These are phyloP conservation scores for Lycocerus yunnanus DNA, from an alignment of 2,888 invertebrate genomes.

Conservation along the genomic window DNA sequence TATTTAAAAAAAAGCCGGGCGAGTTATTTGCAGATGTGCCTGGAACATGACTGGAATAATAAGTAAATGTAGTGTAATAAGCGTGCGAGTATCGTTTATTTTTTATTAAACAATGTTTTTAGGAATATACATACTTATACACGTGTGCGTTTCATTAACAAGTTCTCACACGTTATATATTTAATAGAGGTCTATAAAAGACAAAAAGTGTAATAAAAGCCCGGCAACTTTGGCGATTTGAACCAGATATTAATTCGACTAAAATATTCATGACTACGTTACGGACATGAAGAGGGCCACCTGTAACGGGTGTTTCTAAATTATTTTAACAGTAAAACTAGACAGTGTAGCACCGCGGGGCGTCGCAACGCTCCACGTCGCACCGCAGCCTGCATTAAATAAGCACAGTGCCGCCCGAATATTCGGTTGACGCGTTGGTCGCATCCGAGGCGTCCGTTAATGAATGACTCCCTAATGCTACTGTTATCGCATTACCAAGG, in stretches of 20 bases:
- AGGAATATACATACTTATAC: conserved; percentile 9
- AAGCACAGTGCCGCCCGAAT: conserved; percentile 34
- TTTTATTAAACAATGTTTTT: conserved; percentile 16
- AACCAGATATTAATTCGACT: conserved; percentile 37
- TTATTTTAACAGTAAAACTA: conserved; percentile 31
- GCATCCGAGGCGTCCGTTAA: conserved; percentile 42
- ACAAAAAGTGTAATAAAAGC: conserved; percentile 21
- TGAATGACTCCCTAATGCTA: conserved; percentile 48
- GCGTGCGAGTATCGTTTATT: conserved; percentile 18
- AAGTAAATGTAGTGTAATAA: conserved; percentile 21
- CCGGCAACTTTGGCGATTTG: conserved; percentile 37
- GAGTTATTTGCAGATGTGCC: conserved; percentile 19
- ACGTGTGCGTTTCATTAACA: conserved; percentile 30
- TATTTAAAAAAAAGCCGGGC: neutral
- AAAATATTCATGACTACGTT: conserved; percentile 36
- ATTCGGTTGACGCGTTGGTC: conserved; percentile 41
- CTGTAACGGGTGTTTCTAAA: conserved; percentile 34
- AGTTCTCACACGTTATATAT: conserved; percentile 33
- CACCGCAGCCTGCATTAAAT: conserved; percentile 37
- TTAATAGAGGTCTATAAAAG: conserved; percentile 31
- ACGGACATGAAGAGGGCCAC: conserved; percentile 28
- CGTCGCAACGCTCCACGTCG: conserved; percentile 19
- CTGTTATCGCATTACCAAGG: conserved; percentile 46
- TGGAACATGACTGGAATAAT: conserved; percentile 16
- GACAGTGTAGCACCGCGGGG: conserved; percentile 20